Evolutionary conservation across 2,113 vertebrate species (phyloP).

Genomic region (Catharus bicknelli): DNA sequence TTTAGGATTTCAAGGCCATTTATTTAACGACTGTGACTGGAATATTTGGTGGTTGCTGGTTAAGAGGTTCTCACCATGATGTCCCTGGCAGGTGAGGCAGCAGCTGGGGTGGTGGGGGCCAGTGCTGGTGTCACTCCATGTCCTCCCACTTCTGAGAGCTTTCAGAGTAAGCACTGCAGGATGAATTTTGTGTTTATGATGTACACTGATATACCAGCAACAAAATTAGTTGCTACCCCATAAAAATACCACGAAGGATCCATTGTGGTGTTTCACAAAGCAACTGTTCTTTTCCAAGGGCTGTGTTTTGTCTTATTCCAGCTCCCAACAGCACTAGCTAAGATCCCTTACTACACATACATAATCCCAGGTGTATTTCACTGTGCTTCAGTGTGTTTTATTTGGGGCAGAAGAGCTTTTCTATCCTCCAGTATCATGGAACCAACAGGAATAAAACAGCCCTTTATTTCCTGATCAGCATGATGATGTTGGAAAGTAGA

Average conservation of each 20-base stretch:
- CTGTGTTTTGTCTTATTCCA: not conserved
- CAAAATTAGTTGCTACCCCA: not conserved
- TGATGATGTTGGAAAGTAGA: not conserved
- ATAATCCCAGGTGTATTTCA: not conserved
- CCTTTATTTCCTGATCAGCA: not conserved
- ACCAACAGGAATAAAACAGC: not conserved
- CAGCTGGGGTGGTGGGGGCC: not conserved
- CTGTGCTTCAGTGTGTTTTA: not conserved
- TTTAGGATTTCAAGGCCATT: not conserved
- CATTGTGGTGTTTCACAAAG: not conserved
- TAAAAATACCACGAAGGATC: not conserved
- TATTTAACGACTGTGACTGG: not conserved
- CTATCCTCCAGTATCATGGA: not conserved
- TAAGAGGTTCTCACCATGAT: not conserved
- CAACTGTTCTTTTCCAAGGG: not conserved
- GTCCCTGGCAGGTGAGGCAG: not conserved
- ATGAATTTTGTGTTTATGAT: not conserved
- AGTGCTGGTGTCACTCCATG: accelerated
- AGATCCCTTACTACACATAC: accelerated
- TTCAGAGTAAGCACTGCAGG: not conserved
- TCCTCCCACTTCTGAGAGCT: not conserved
- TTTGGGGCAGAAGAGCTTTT: not conserved
- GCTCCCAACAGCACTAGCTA: not conserved
- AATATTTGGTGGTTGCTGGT: not conserved
- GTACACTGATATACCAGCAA: not conserved